Evolutionary conservation across 1,140 invertebrate species (phyloP).

Genomic region (Heliconius hewitsoni): DNA sequence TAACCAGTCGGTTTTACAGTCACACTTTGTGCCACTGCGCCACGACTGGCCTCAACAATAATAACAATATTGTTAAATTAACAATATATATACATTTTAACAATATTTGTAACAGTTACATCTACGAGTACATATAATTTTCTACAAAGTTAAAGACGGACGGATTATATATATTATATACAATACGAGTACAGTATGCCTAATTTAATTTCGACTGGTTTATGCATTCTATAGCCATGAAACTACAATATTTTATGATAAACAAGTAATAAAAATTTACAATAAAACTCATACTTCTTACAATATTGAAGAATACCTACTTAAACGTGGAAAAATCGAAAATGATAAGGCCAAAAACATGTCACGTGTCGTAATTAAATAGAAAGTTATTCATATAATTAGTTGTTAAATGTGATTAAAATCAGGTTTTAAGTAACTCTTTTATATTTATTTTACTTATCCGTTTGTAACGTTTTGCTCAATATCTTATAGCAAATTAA

Average conservation of each 20-base stretch:
- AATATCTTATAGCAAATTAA: not conserved
- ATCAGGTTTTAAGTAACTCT: not conserved
- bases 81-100: no score
- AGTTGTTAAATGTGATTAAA: not conserved
- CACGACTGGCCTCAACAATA: no score
- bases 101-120: no score
- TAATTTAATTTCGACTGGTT: no score
- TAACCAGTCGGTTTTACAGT: no score
- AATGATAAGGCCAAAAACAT: conserved; percentile 1
- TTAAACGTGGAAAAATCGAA: not conserved
- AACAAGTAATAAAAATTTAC: not conserved
- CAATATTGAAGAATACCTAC: not conserved
- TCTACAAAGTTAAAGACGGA: no score
- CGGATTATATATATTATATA: no score
- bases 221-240: not conserved
- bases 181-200: no score
- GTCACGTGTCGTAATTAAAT: not conserved
- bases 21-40: no score
- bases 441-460: not conserved
- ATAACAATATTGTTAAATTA: no score
- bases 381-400: not conserved
- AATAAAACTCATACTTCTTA: not conserved
- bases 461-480: not conserved
- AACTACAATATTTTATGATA: not conserved
- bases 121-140: no score